Base-by-base conservation (phyloP, 2,888 invertebrate genomes). In the Deilephila elpenor region DNA sequence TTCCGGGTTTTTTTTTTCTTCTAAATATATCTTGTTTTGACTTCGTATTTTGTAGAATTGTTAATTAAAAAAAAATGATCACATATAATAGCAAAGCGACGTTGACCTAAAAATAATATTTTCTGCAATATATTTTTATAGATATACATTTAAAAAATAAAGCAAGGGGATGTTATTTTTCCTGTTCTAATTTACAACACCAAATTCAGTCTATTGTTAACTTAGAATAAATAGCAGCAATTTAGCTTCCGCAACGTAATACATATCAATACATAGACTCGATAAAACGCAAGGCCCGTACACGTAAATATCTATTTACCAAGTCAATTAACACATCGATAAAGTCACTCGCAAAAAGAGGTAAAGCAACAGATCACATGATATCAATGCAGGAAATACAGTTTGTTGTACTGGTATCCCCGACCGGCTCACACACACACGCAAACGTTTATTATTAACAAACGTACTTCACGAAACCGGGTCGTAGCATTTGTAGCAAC, bases 391-490 rank as follows among this genome's bases (percentile, higher is more conserved):
- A 53, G 59, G 70, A 71, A 71, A 71, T 19, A 34, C 11, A n/a
- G 11, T 25, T 11, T 71, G 51, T 34, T 25, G n/a, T n/a, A 71
- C 62, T 84, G 86, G 85, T 78, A 89, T 80, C 84, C 84, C 87
- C 78, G 78, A 78, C 87, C 86, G 87, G 87, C 86, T 83, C 78
- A 88, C 89, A 29, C 88, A 91, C 91, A 92, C 91, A 88, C 70
- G 59, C 76, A 78, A 75, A 76, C 60, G 25, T 80, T 82, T 88
- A 88, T 86, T 86, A 88, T 91, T 89, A 91, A 90, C 89, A 92
- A 89, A 89, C 88, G 84, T 85, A 86, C 84, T 86, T 86, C 86
- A 80, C 86, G 89, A 79, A 80, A 90, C 86, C 91, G 87, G 92
- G 91, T 90, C 91, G 86, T 78, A 76, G 53, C 70, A 53, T 61